Percentiles rank a stretch among this genome's conserved stretches.
Evolutionary conservation across 2,113 vertebrate genomes (phyloP).

Genomic region (Galemys pyrenaicus): DNA sequence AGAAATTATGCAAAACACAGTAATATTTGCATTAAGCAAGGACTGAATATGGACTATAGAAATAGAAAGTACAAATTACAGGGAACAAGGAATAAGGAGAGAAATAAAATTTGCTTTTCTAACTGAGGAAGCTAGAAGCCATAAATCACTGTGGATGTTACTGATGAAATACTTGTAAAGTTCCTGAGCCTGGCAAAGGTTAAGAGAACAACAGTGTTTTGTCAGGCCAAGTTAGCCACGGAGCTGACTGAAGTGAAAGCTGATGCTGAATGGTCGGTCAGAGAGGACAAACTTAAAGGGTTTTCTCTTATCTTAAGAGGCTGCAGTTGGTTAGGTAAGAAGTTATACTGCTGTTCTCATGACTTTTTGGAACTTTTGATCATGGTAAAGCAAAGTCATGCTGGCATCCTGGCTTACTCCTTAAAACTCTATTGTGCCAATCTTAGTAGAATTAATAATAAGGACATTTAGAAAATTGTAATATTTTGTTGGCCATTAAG

Average conservation of each 20-base stretch:
- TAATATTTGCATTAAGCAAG: slow-evolving; percentile 52
- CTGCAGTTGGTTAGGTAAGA: background rate
- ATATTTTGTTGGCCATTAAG: slow-evolving; percentile 40
- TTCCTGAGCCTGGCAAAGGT: slow-evolving; percentile 65
- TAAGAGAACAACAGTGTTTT: slow-evolving; percentile 69
- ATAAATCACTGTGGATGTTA: slow-evolving; percentile 70
- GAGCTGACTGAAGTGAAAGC: slow-evolving; percentile 35
- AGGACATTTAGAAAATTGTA: slow-evolving; percentile 38
- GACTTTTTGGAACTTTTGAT: slow-evolving; percentile 37
- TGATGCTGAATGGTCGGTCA: slow-evolving; percentile 14
- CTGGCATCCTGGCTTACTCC: background rate
- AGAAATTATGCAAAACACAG: slow-evolving; percentile 58
- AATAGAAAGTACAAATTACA: slow-evolving; percentile 21
- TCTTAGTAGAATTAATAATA: slow-evolving; percentile 31
- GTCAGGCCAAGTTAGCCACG: slow-evolving; percentile 41
- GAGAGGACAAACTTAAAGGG: background rate
- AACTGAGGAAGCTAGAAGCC: slow-evolving; percentile 2
- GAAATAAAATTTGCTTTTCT: slow-evolving; percentile 62
- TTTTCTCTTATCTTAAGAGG: slow-evolving; percentile 42
- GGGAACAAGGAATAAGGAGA: background rate
- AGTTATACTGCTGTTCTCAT: background rate
- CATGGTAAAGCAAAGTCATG: slow-evolving; percentile 45
- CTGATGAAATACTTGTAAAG: slow-evolving; percentile 53
- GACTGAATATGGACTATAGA: background rate
- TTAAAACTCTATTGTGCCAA: background rate